phyloP scores from a whole-genome alignment of 2,888 invertebrate genomes.

The Callimorpha dominula region DNA sequence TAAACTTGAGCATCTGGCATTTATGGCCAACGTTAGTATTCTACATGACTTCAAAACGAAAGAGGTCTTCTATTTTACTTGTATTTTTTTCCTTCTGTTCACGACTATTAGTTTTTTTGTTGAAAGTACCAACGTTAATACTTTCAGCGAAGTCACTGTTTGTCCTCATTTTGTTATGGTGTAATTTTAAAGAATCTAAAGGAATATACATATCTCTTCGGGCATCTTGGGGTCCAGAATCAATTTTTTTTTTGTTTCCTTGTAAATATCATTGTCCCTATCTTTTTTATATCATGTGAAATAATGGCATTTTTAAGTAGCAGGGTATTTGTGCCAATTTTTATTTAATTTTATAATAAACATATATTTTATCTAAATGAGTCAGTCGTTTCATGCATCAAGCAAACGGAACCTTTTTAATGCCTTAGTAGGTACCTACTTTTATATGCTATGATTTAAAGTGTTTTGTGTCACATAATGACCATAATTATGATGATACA shows the following conservation, averaged over 20 bases:
- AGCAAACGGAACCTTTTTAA: not conserved
- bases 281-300: not conserved
- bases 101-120: not conserved
- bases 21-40: not conserved
- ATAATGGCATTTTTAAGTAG: not conserved
- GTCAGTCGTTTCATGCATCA: not conserved
- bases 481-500: slow-evolving; percentile 27
- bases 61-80: not conserved
- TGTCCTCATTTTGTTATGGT: too few relatives aligned
- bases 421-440: not conserved
- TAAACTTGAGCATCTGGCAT: not conserved
- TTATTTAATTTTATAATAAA: not conserved
- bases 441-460: not conserved
- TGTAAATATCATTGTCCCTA: too few relatives aligned
- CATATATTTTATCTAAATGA: not conserved
- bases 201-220: too few relatives aligned
- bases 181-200: too few relatives aligned
- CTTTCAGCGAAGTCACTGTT: too few relatives aligned
- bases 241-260: too few relatives aligned
- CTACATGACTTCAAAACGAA: not conserved
- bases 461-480: slow-evolving; percentile 32
- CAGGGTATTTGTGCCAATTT: not conserved
- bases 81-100: not conserved
- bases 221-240: too few relatives aligned
- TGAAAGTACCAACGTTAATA: too few relatives aligned